Evolutionary conservation across 2,113 vertebrate species (phyloP).

Genomic region (Amphilophus citrinellus): DNA sequence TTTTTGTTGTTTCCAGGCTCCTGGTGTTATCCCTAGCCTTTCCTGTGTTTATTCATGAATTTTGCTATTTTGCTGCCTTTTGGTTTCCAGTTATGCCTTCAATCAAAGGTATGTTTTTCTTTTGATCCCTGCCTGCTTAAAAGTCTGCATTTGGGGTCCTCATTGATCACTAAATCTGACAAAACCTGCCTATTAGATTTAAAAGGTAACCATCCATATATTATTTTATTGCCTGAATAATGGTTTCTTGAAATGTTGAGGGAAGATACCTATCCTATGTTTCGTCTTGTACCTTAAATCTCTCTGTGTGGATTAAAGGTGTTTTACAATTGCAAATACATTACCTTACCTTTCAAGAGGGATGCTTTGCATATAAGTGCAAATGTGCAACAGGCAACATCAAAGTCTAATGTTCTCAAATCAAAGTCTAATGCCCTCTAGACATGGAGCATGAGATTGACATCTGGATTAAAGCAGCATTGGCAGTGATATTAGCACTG

Average conservation of each 20-base stretch:
- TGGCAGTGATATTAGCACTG: not conserved
- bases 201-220: not conserved
- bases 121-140: too few relatives aligned
- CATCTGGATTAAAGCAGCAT: slow-evolving; percentile 4
- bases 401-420: not conserved
- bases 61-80: too few relatives aligned
- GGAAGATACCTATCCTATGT: too few relatives aligned
- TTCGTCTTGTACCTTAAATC: not conserved
- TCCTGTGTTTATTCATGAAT: too few relatives aligned
- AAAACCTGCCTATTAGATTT: not conserved
- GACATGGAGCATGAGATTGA: not conserved
- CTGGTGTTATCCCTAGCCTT: too few relatives aligned
- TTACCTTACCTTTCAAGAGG: not conserved
- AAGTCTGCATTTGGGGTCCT: too few relatives aligned
- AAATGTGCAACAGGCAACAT: not conserved
- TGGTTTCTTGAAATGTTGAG: not conserved
- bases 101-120: too few relatives aligned
- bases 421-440: not conserved
- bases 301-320: not conserved
- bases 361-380: not conserved
- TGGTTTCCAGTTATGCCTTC: too few relatives aligned
- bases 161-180: too few relatives aligned
- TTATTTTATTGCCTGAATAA: not conserved
- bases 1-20: too few relatives aligned
- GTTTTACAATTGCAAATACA: not conserved